Evolutionary conservation across 2,113 vertebrate genomes (phyloP).

Genomic region (Sula dactylatra): DNA sequence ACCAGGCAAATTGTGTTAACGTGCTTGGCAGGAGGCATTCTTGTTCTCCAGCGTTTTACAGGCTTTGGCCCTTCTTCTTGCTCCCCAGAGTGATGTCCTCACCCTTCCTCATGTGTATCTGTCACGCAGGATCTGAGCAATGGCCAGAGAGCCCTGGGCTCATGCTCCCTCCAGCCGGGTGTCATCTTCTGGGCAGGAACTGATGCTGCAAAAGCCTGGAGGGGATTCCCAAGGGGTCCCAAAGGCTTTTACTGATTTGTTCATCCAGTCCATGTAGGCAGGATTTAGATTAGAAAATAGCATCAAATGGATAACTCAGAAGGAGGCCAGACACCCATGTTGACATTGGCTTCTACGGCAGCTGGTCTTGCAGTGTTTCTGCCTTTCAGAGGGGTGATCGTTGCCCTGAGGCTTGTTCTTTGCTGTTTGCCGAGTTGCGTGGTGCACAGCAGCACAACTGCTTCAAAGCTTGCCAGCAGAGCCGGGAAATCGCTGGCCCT

Average conservation of each 20-base stretch:
- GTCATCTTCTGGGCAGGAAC: background rate
- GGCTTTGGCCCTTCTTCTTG: constrained; percentile 24
- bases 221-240: background rate
- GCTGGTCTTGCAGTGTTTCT: background rate
- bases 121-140: background rate
- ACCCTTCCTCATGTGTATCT: background rate
- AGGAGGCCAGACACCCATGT: background rate
- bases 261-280: background rate
- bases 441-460: background rate
- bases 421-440: background rate
- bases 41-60: background rate
- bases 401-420: background rate
- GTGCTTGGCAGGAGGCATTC: constrained; percentile 33
- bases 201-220: background rate
- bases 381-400: accelerated
- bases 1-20: constrained; percentile 21
- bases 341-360: background rate
- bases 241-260: background rate
- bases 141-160: background rate
- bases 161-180: background rate
- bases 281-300: background rate
- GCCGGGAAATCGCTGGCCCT: background rate
- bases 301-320: background rate
- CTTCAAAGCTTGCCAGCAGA: accelerated
- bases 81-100: background rate